These are phyloP conservation scores for Drosophila ezoana DNA, from an alignment of 2,888 invertebrate genomes.

Conservation along the genomic window DNA sequence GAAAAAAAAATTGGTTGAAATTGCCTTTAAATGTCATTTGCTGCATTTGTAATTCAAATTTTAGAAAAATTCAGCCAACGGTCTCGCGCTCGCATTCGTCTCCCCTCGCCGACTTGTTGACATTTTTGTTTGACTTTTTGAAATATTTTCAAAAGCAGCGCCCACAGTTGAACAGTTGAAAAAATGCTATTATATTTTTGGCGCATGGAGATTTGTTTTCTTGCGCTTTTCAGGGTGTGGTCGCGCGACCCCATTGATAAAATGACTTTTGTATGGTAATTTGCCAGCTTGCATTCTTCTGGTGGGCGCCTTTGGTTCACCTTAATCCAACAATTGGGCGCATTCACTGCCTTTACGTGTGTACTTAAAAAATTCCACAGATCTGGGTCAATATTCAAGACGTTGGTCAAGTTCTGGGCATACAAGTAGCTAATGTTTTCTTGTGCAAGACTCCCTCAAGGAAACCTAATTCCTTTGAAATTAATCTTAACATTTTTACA, in stretches of 20 bases:
- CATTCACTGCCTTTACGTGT: neutral
- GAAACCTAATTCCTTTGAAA: too few relatives aligned
- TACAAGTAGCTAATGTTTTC: too few relatives aligned
- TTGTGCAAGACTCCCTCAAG: too few relatives aligned
- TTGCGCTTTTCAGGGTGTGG: constrained; percentile 65
- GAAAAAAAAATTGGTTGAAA: constrained; percentile 4
- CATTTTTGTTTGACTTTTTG: constrained; percentile 77
- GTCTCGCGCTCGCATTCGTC: constrained; percentile 13
- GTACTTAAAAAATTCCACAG: constrained; percentile 15
- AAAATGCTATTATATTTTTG: constrained; percentile 51
- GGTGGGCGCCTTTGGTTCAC: constrained; percentile 19
- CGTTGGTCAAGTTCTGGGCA: neutral
- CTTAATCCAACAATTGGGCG: constrained; percentile 36
- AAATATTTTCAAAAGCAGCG: constrained; percentile 46
- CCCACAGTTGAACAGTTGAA: constrained; percentile 21
- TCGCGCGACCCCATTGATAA: constrained; percentile 64
- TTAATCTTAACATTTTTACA: too few relatives aligned
- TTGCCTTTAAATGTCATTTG: constrained; percentile 58
- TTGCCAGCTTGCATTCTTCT: constrained; percentile 65
- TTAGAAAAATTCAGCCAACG: constrained; percentile 15
- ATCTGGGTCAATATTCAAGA: constrained; percentile 24
- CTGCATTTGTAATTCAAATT: constrained; percentile 47
- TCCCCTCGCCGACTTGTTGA: constrained; percentile 56
- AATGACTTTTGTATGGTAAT: constrained; percentile 75
- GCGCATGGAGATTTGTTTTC: constrained; percentile 19